Percentiles rank a stretch among this genome's conserved stretches.
These are phyloP conservation scores for Anthopleura sola DNA, from an alignment of 64 coral and sea anemone species.

Conservation along the genomic window DNA sequence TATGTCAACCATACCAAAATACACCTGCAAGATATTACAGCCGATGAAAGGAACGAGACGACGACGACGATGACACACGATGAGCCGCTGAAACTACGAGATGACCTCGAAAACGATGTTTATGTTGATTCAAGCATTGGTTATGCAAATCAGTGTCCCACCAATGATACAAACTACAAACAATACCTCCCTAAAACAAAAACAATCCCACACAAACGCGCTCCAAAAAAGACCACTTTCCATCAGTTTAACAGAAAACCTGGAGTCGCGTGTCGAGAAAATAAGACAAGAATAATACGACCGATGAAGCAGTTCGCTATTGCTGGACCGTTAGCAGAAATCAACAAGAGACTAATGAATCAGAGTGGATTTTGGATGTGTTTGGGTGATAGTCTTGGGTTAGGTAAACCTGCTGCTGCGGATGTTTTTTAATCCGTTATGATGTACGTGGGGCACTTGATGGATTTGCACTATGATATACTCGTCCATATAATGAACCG, in stretches of 20 bases:
- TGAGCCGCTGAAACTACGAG: neutral
- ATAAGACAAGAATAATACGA: neutral
- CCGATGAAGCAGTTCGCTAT: slow-evolving; percentile 5
- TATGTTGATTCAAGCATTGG: neutral
- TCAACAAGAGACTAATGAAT: slow-evolving; percentile 20
- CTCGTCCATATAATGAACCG: too few species aligned
- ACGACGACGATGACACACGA: neutral
- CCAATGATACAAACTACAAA: too few species aligned
- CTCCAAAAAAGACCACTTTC: neutral
- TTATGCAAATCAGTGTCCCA: neutral
- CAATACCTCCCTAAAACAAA: neutral
- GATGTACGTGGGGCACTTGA: too few species aligned
- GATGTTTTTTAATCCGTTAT: neutral
- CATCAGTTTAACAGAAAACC: neutral
- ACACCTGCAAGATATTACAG: neutral
- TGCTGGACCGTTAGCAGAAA: slow-evolving; percentile 19
- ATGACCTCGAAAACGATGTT: neutral
- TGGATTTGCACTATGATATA: too few species aligned
- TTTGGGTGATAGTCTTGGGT: neutral
- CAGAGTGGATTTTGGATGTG: slow-evolving; percentile 29
- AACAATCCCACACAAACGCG: neutral
- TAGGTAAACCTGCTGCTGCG: neutral
- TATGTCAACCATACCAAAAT: neutral
- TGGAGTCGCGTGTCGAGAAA: neutral
- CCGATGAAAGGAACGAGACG: neutral